Base-by-base conservation (phyloP, 2,888 invertebrate genomes). In the Apantesis nais region DNA sequence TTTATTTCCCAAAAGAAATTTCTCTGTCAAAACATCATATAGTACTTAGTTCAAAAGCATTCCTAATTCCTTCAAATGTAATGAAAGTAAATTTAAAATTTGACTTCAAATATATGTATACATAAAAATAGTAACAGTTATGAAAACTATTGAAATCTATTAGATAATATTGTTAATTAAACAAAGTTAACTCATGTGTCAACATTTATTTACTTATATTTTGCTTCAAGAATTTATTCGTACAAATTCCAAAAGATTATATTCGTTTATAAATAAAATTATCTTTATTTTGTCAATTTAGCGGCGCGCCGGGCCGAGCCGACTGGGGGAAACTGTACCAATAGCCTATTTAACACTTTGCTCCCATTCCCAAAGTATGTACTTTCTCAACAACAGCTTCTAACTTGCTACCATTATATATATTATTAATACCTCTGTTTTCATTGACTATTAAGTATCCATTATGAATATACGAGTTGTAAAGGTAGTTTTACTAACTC, bases 261-360 rank as follows among this genome's bases (percentile, higher is more conserved):
- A 48, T 67, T 61, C 34, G 16, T 48, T 61, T 60, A 60, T 67
- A 61, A 67, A 67, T 67, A 61, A 67, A 61, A 60, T 67, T 67
- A 61, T 61, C 61, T 44, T 67, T 67, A 48, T 67, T 67, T 67
- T 37, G 61, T 44, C 41, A 37, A 55, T 52, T 25, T 37, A 66
- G 34, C 55, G 55, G 41, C 12, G 58, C 58, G 41, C 31, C 58
- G 37, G 29, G 19, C 60, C 19, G 58, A 22, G 48, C 41, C 58
- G 60, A 22, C 34, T 29, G 37, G 41, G 29, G 34, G 58, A 60
- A 41, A 25, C 66, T 39, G 58, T 55, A 19, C 12, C 39, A 41
- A 66, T 60, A 60, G 29, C 58, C 66, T 48, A 64, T 48, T 66
- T 66, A 66, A 66, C 34, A 41, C 39, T 60, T 11, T 55, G 31